These are phyloP conservation scores for Pardalotus punctatus DNA, from an alignment of 2,113 vertebrate genomes.

Conservation along the genomic window DNA sequence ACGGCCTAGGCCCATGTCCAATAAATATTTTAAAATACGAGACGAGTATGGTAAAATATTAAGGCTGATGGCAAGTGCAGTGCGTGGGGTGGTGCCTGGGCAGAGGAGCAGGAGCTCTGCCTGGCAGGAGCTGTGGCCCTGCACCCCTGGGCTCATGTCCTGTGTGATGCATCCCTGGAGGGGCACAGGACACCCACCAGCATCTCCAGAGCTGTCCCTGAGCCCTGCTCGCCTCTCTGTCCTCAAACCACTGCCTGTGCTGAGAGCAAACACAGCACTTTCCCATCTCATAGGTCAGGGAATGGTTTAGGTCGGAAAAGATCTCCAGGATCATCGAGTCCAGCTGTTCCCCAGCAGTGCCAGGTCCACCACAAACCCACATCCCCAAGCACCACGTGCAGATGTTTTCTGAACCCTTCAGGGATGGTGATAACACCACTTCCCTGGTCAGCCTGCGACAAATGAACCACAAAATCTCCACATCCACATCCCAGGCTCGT, in stretches of 20 bases:
- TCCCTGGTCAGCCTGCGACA: neutral
- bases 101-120: neutral
- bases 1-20: neutral
- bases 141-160: neutral
- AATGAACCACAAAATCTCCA: neutral
- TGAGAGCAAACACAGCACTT: neutral
- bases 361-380: neutral
- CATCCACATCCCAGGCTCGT: neutral
- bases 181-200: neutral
- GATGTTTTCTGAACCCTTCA: accelerated
- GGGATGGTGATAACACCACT: neutral
- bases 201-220: neutral
- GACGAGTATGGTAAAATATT: neutral
- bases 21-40: neutral
- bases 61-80: neutral
- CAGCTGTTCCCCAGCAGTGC: neutral
- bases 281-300: neutral
- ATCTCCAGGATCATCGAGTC: neutral
- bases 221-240: neutral
- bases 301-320: neutral
- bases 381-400: neutral
- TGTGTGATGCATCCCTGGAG: too few relatives aligned
- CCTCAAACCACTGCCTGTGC: neutral
- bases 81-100: neutral
- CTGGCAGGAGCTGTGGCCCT: neutral